Conservation (phyloP, 2,797 vertebrate genomes). For the Vultur gryphus region DNA sequence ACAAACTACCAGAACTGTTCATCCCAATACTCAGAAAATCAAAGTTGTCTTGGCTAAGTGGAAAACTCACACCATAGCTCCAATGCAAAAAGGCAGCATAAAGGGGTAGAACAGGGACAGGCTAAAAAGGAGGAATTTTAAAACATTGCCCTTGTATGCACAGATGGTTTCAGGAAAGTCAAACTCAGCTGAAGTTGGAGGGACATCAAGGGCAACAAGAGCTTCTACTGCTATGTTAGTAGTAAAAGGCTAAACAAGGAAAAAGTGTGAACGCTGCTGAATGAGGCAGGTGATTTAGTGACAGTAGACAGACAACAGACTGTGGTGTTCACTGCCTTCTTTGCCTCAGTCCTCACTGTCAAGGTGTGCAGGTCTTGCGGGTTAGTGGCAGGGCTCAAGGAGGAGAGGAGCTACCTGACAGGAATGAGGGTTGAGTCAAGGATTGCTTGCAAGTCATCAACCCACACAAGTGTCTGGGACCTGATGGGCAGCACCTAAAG, state of each 20-base stretch:
- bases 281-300: not conserved
- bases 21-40: not conserved
- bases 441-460: not conserved
- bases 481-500: not conserved
- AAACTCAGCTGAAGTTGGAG: not conserved
- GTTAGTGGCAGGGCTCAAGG: not conserved
- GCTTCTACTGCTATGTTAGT: not conserved
- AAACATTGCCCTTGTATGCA: not conserved
- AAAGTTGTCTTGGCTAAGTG: not conserved
- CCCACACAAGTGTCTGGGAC: not conserved
- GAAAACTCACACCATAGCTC: not conserved
- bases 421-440: not conserved
- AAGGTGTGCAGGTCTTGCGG: not conserved
- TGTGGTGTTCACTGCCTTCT: not conserved
- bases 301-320: not conserved
- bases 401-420: not conserved
- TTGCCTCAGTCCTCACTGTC: not conserved
- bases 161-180: not conserved
- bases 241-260: not conserved
- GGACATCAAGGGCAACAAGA: not conserved
- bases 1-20: not conserved
- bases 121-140: not conserved
- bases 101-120: not conserved
- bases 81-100: not conserved
- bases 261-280: not conserved